Evolutionary conservation across 2,888 invertebrate species (phyloP).

Genomic region (Agrypnus murinus): DNA sequence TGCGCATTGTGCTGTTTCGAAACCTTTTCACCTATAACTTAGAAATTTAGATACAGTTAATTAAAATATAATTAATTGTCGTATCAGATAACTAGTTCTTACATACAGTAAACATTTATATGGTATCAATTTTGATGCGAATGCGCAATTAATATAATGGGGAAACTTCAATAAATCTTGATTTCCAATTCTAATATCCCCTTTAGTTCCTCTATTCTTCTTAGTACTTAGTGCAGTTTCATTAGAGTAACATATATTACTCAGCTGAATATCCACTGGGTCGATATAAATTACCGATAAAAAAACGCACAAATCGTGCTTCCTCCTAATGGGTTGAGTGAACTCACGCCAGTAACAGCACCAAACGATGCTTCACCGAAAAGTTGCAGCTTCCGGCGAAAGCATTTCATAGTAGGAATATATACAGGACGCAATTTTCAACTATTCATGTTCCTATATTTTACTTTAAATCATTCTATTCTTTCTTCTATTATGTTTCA

Average conservation of each 20-base stretch:
- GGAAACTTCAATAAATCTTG: no score
- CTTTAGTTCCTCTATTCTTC: not conserved
- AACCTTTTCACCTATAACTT: no score
- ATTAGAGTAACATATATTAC: conserved; percentile 37
- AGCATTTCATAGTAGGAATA: conserved; percentile 45
- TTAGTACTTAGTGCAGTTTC: conserved; percentile 1
- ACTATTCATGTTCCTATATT: not conserved
- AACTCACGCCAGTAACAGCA: conserved; percentile 35
- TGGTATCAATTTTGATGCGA: no score
- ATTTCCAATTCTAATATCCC: not conserved
- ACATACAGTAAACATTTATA: no score
- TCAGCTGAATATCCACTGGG: conserved; percentile 38
- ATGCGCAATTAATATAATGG: no score
- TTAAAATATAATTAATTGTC: no score
- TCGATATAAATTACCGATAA: conserved; percentile 46
- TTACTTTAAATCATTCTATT: no score
- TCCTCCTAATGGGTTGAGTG: conserved; percentile 41
- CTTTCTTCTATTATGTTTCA: conserved; percentile 6
- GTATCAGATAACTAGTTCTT: no score
- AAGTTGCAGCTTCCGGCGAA: conserved; percentile 35
- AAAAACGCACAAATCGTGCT: conserved; percentile 41
- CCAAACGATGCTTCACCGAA: conserved; percentile 35
- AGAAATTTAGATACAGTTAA: no score
- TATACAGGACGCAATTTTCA: conserved; percentile 33
- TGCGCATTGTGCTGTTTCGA: no score